Evolutionary conservation across 2,888 invertebrate species (phyloP), one percentile per base, ranked within the genome.

Genomic region (Sphaeridia pumilis): DNA sequence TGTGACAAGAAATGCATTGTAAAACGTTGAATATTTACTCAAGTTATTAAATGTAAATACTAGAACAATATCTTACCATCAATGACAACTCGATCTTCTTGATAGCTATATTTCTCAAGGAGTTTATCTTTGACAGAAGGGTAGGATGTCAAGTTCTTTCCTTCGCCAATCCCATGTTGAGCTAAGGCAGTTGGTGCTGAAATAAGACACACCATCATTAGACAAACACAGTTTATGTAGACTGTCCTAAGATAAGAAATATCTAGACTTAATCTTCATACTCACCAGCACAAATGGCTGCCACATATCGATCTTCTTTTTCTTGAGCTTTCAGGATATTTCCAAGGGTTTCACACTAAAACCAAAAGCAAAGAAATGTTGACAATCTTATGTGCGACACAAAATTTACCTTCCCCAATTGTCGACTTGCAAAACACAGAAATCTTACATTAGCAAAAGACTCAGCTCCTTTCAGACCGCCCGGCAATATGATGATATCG

Each of bases 261-360:
- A 52, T 36, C 41, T 41, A 21, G 26, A 45, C 26, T n/a, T n/a
- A n/a, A n/a, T n/a, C n/a, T n/a, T n/a, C n/a, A n/a, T n/a, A n/a
- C 46, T 54, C 70, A 81, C 84, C 87, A 55, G 97, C 97, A 75
- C 98, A 98, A 58, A 98, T 94, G 7, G 95, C 95, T 3, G 90
- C 95, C 41, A 98, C 79, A 4, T 86, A 71, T 63, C 81, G 77
- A 0, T 82, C 83, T 20, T 73, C 71, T 1, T 75, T 74, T 68
- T 93, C 87, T 66, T 97, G 94, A 1, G 80, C 76, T 66, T 83
- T 80, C 25, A 98, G 72, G 7, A 94, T 66, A 10, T 77, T 74
- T 0, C 90, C 90, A 2, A 95, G 21, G 31, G 31, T 10, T 31
- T 31, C 31, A 31, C 10, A 31, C 31, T 31, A 31, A 14, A 7